Base-by-base conservation (phyloP, 2,888 invertebrate species). In the Caenorhabditis sp. region DNA sequence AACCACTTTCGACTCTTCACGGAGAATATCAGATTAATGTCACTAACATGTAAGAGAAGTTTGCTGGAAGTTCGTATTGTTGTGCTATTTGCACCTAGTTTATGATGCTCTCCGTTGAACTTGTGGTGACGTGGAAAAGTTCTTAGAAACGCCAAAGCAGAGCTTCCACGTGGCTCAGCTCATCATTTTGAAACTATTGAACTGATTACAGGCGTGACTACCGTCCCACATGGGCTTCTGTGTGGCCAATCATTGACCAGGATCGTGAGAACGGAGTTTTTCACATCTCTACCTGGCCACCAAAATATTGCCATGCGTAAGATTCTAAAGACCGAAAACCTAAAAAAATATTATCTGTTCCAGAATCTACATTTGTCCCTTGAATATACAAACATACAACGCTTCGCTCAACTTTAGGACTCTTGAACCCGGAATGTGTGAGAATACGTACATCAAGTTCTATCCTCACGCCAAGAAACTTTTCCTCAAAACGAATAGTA, bases 231-330 rank as follows among this genome's bases (percentile, higher is more conserved):
- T 77, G 77, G 77, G 77, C 77, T n/a, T 51, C 77, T 28, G 44
- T 77, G 8, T 77, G 77, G 77, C 49, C 28, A n/a, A 51, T 61
- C n/a, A 47, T 24, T 2, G 22, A 35, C 0, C 5, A 51, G 16
- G 77, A 77, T 10, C 0, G 41, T 0, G 1, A 54, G 2, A 77
- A 68, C 16, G 44, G 44, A 0, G 16, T 19, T 7, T 63, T 77
- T 28, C 10, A 59, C 24, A n/a, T 77, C 24, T 28, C 58, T 8
- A 19, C 68, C 16, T 77, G 77, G 77, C 77, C 77, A 26, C 69
- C 69, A n/a, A 77, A 69, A 5, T 77, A 77, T 54, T 77, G 77
- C 41, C 77, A 77, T 24, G 77, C 69, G 63, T 74, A 22, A 72
- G 59, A 56, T 26, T 24, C 0, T 6, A 2, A 44, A 16, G 38